Evolutionary conservation across 1,140 invertebrate genomes (phyloP), one percentile per base, ranked within the genome.

Genomic region (Formica exsecta): DNA sequence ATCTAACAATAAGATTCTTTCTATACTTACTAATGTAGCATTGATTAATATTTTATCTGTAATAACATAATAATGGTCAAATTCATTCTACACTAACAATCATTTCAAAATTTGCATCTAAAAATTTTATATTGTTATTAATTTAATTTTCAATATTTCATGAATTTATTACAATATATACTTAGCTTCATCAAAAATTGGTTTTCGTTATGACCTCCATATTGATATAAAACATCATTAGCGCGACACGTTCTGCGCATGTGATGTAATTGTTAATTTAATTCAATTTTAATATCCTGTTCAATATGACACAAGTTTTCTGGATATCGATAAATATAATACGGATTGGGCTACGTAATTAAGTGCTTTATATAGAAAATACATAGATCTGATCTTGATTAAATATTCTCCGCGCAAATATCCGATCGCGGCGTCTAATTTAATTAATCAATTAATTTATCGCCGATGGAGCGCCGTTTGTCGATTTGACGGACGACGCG

Each of bases 381-480:
- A 74, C 11, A 70, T 51, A 29, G 16, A 57, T 38, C 22, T 41
- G 65, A 80, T 70, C 44, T 41, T 6, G 65, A 70, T 80, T 38
- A 70, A 80, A 80, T 70, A 80, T 83, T 41, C 16, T 13, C 7
- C 25, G 38, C 29, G 7, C 38, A 73, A 61, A 83, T 62, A 61
- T 48, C 25, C n/a, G 13, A 62, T 44, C 62, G 48, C 9, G 22
- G 38, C 59, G 32, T 61, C 62, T 85, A 36, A 77, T 77, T 85
- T 77, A 64, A 85, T 85, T 77, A 54, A 85, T 41, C 81, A 66
- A 71, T 75, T 86, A 85, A 86, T 88, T 79, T 75, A 76, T 80
- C 57, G 70, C 11, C 11, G 68, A 9, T 48, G 65, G 44, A 48
- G 54, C 22, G 19, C 51, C 41, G 62, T 83, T 75, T 85, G 77